Evolutionary conservation across 2,888 invertebrate species (phyloP).

Genomic region (Cephus pulcher): DNA sequence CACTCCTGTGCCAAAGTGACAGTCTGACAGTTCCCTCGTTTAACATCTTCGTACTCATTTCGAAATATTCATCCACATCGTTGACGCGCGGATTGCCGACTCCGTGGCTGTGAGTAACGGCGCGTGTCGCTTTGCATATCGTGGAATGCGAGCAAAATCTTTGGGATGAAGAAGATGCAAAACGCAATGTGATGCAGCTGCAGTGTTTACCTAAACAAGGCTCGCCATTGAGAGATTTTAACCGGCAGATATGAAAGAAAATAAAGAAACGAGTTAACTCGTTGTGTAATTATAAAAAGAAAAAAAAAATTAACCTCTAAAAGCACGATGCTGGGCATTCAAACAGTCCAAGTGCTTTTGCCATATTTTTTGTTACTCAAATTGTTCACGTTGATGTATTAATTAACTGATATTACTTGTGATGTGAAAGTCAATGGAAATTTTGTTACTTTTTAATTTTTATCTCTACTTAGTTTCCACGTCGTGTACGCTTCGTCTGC

Average conservation of each 20-base stretch:
- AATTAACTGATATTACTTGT: background rate
- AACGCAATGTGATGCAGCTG: slow-evolving; percentile 48
- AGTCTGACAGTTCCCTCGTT: slow-evolving; percentile 61
- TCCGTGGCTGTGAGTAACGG: slow-evolving; percentile 16
- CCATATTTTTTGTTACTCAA: background rate
- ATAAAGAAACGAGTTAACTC: background rate
- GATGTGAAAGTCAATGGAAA: no score
- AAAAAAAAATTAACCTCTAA: background rate
- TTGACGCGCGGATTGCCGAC: slow-evolving; percentile 31
- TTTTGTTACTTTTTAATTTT: no score
- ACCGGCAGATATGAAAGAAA: slow-evolving; percentile 20
- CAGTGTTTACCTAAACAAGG: slow-evolving; percentile 52
- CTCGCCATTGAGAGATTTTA: slow-evolving; percentile 52
- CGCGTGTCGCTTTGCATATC: slow-evolving; percentile 46
- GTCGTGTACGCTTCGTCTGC: background rate
- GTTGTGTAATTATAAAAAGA: background rate
- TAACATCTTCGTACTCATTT: slow-evolving; percentile 50
- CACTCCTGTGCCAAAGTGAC: slow-evolving; percentile 48
- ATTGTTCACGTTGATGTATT: background rate
- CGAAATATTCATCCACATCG: slow-evolving; percentile 52
- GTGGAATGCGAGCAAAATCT: slow-evolving; percentile 53
- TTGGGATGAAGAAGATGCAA: slow-evolving; percentile 9
- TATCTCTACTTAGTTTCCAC: background rate
- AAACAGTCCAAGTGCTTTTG: background rate
- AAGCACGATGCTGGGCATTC: background rate